Evolutionary conservation across 2,113 vertebrate genomes (phyloP), one percentile per base, ranked within the genome.

Genomic region (Malaclemys terrapin): DNA sequence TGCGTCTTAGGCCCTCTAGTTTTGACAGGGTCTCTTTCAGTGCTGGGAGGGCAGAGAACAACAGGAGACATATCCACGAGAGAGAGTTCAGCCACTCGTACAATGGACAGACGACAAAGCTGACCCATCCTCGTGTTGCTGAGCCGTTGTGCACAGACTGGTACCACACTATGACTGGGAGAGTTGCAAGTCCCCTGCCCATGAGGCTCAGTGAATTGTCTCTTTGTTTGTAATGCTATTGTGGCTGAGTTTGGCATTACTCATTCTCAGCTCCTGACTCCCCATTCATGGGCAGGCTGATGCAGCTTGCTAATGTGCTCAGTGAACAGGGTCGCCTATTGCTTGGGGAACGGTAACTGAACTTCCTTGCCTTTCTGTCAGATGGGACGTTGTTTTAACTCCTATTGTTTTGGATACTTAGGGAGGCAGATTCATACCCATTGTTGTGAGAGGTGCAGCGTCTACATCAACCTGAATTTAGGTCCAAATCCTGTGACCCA

Each of bases 41-140:
- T 45, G n/a, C 80, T 31, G 78, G 27, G 25, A 91, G 89, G 91
- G 9, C 17, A 42, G 92, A 95, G 29, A 94, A 89, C 87, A 95
- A 95, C 9, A 45, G 56, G 24, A 0, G 0, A 91, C 1, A 4
- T 59, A 52, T 75, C 87, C 0, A 0, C 52, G n/a, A 82, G 92
- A 76, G 79, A 17, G 0, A 0, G 76, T 88, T 76, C 81, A 84
- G 72, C 45, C 0, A 0, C 62, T 1, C 9, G 42, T 84, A 92
- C 91, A 89, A 84, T 56, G 91, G 17, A 0, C 81, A 69, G 80
- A 19, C 10, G 5, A 9, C n/a, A 22, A 62, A 89, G 89, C 35
- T 0, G 1, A 69, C 76, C 57, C 2, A 0, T 0, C n/a, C 1
- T 0, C 0, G 54, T 0, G 0, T 81, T 65, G 79, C 93, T 84